Conservation (phyloP, 2,888 invertebrate genomes). For the Cryptophagus acutangulus region DNA sequence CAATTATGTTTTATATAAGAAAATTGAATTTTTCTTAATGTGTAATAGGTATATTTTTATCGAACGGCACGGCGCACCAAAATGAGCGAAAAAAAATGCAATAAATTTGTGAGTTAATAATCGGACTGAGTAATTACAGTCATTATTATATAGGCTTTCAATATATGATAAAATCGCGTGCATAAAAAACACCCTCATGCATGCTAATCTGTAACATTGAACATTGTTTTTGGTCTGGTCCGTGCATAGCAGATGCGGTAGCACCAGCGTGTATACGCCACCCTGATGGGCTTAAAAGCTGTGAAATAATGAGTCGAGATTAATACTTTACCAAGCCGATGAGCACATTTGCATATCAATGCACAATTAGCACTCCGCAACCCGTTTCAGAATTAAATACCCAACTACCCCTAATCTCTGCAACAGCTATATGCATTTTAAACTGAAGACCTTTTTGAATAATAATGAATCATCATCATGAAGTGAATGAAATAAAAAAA, state of each 20-base stretch:
- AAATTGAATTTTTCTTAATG: too few species aligned
- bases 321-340: slow-evolving; percentile 46
- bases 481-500: too few species aligned
- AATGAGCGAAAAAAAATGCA: too few species aligned
- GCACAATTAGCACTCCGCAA: slow-evolving; percentile 48
- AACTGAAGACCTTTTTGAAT: too few species aligned
- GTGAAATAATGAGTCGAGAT: slow-evolving; percentile 48
- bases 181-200: slow-evolving; percentile 29
- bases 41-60: too few species aligned
- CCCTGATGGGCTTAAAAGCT: slow-evolving; percentile 45
- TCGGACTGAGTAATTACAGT: slow-evolving; percentile 12
- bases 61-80: too few species aligned
- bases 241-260: slow-evolving; percentile 37
- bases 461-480: too few species aligned
- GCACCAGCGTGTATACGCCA: too few species aligned
- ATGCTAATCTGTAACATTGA: slow-evolving; percentile 36
- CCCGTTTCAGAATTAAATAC: slow-evolving; percentile 38
- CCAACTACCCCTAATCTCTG: slow-evolving; percentile 9
- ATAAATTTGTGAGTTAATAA: too few species aligned
- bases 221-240: slow-evolving; percentile 40
- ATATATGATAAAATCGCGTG: too few species aligned
- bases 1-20: too few species aligned
- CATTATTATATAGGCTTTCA: slow-evolving; percentile 20
- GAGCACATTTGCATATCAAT: slow-evolving; percentile 49
- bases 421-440: too few species aligned